These are phyloP conservation scores for Tokudaia tokunoshimensis DNA, from an alignment of 2,797 vertebrate genomes.

Conservation along the genomic window DNA sequence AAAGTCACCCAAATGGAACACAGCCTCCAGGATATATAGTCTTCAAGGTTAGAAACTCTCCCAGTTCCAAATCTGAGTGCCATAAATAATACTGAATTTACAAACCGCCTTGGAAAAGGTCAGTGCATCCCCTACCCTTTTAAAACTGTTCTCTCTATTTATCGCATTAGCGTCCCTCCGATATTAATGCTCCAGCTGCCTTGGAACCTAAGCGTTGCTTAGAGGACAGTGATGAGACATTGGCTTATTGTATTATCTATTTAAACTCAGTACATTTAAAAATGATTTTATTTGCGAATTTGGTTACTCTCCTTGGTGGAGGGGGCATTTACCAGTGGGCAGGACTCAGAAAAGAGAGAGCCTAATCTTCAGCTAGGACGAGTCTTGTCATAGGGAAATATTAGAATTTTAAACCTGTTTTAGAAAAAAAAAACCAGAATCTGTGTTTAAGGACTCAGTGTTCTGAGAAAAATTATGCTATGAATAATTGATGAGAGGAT, in stretches of 20 bases:
- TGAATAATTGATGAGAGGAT: conserved; percentile 69
- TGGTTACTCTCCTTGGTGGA: not conserved
- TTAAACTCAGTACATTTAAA: conserved; percentile 35
- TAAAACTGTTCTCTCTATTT: conserved; percentile 58
- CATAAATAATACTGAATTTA: conserved; percentile 67
- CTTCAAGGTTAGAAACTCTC: conserved; percentile 19
- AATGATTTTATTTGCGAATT: conserved; percentile 49
- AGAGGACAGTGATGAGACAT: not conserved
- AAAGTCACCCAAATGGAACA: conserved; percentile 71
- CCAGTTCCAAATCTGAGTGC: conserved; percentile 11
- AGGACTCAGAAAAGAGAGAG: not conserved
- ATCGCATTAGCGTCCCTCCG: conserved; percentile 37
- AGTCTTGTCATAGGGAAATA: conserved; percentile 5
- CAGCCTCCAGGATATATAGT: not conserved
- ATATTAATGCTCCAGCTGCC: conserved; percentile 61
- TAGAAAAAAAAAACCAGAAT: conserved; percentile 46
- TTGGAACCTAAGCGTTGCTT: conserved; percentile 51
- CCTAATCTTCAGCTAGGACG: not conserved
- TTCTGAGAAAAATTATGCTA: conserved; percentile 29
- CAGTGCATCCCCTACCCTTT: conserved; percentile 64
- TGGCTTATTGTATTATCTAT: not conserved
- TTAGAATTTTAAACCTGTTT: conserved; percentile 22
- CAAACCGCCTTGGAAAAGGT: conserved; percentile 70
- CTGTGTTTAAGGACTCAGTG: conserved; percentile 15
- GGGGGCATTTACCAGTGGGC: not conserved